Evolutionary conservation across 2,113 vertebrate species (phyloP).

Genomic region (Phylloscopus whistleri): DNA sequence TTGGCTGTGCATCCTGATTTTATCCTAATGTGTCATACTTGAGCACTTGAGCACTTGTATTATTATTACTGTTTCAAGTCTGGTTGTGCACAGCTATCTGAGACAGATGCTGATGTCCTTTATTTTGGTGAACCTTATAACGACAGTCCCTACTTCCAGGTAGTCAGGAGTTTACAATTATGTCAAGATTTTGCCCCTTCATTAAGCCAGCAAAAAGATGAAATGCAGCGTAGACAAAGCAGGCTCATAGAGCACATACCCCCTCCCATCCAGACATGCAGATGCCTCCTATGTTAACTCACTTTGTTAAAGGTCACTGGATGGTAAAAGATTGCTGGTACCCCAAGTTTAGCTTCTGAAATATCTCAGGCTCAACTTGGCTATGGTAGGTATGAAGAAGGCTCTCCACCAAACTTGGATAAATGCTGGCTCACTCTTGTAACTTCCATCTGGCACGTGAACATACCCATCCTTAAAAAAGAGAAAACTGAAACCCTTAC

Average conservation of each 20-base stretch:
- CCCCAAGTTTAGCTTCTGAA: not conserved
- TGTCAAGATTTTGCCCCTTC: not conserved
- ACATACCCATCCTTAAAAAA: not conserved
- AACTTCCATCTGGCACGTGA: not conserved
- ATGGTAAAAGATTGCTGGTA: not conserved
- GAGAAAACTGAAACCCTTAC: not conserved
- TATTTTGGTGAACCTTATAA: not conserved
- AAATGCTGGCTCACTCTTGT: not conserved
- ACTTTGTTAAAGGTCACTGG: not conserved
- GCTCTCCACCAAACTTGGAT: not conserved
- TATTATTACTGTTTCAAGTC: not conserved
- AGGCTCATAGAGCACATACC: not conserved
- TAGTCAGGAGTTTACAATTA: not conserved
- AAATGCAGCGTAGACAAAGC: rapidly evolving
- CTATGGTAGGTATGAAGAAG: not conserved
- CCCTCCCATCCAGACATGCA: not conserved
- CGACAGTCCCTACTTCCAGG: not conserved
- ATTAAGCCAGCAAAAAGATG: not conserved
- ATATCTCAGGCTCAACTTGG: not conserved
- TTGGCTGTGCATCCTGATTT: not conserved
- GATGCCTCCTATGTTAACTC: not conserved
- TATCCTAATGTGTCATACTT: not conserved
- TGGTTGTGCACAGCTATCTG: not conserved
- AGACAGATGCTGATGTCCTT: not conserved
- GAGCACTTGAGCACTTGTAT: not conserved